A percentile compares a stretch with the other conserved stretches of the same genome.
phyloP scores from a whole-genome alignment of 1,140 invertebrate genomes.

The Drosophila auraria region DNA sequence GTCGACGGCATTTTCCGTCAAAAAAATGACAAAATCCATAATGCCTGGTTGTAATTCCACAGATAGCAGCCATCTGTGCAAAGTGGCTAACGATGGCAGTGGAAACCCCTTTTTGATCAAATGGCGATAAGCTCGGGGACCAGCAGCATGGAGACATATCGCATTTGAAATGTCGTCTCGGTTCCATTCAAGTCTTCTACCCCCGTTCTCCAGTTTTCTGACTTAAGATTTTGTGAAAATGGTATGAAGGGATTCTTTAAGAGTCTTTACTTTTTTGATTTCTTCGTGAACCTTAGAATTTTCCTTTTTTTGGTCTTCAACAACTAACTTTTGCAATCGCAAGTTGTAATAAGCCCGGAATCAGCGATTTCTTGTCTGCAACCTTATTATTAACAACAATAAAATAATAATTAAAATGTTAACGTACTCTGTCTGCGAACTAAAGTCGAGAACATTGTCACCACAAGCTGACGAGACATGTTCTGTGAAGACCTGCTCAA shows the following conservation, averaged over 20 bases:
- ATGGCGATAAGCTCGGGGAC: no score
- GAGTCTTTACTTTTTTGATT: slow-evolving; percentile 6
- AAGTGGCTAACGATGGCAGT: no score
- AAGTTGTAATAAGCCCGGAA: neutral
- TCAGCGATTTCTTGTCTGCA: neutral
- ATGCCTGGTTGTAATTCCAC: no score
- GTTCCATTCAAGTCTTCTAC: no score
- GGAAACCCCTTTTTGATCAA: no score
- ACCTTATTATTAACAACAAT: neutral
- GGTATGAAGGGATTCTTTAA: neutral
- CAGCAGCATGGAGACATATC: no score
- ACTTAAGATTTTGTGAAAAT: neutral
- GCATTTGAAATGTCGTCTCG: no score
- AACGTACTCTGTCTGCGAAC: neutral
- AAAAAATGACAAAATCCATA: no score
- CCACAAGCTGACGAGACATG: neutral
- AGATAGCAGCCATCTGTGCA: no score
- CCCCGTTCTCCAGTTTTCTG: neutral
- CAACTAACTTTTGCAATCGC: no score
- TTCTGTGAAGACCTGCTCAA: neutral
- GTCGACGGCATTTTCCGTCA: no score
- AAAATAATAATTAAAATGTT: neutral
- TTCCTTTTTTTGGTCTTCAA: neutral
- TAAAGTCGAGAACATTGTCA: neutral
- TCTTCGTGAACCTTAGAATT: neutral